Percentiles rank a stretch among this genome's conserved stretches.
These are phyloP conservation scores for Drosophila longiperda DNA, from an alignment of 2,888 invertebrate genomes.

Conservation along the genomic window DNA sequence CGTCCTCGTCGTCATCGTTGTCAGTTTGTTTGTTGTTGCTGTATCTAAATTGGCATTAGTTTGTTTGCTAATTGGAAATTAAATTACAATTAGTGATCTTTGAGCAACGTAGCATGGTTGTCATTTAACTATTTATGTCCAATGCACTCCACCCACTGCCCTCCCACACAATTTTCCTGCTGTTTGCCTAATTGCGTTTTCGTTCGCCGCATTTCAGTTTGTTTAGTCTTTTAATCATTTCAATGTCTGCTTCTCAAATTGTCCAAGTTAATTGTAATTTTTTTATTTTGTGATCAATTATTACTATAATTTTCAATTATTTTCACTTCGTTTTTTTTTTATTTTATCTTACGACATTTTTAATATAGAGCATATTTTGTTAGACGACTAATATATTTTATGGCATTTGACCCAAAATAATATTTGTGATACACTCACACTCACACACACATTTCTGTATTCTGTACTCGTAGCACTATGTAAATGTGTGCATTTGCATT, in stretches of 20 bases:
- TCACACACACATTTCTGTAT: slow-evolving; percentile 27
- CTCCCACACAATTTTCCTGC: slow-evolving; percentile 21
- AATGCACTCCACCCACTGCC: slow-evolving; percentile 3
- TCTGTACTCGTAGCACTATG: slow-evolving; percentile 21
- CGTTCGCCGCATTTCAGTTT: slow-evolving; percentile 34
- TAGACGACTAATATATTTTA: neutral
- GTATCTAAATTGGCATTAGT: slow-evolving; percentile 79
- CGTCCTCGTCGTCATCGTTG: slow-evolving; percentile 21
- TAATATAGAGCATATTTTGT: neutral
- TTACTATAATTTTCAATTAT: neutral
- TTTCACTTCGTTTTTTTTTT: neutral
- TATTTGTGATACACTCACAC: slow-evolving; percentile 2
- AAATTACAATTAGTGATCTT: slow-evolving; percentile 84
- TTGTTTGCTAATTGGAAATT: slow-evolving; percentile 84
- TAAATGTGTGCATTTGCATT: slow-evolving; percentile 46
- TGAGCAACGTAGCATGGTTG: slow-evolving; percentile 73
- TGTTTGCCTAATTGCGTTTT: slow-evolving; percentile 62
- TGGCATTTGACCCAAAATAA: slow-evolving; percentile 3
- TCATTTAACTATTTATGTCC: slow-evolving; percentile 74
- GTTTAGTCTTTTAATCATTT: slow-evolving; percentile 33
- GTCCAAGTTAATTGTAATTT: slow-evolving; percentile 61
- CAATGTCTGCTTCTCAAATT: slow-evolving; percentile 40
- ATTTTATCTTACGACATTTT: neutral
- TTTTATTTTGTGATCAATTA: neutral
- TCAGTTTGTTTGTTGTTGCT: slow-evolving; percentile 49